A percentile compares a stretch with the other conserved stretches of the same genome.
Conservation (phyloP, 2,888 invertebrate genomes). For the Synergus laeviventris region DNA sequence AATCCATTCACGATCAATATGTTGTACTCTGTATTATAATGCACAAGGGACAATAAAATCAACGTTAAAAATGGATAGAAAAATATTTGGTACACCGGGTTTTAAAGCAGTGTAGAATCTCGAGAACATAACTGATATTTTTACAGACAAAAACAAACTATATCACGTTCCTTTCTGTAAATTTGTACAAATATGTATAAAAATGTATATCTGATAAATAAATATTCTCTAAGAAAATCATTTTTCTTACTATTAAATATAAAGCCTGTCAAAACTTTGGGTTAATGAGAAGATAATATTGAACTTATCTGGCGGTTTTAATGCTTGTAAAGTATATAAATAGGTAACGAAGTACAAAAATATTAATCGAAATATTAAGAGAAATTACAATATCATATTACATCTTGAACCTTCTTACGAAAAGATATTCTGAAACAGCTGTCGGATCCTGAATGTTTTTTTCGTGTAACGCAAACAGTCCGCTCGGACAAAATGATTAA, state of each 20-base stretch:
- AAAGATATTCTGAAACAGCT: slow-evolving; percentile 43
- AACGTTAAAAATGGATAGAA: slow-evolving; percentile 47
- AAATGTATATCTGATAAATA: slow-evolving; percentile 33
- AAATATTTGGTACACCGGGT: slow-evolving; percentile 53
- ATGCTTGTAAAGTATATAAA: slow-evolving; percentile 61
- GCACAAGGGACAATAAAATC: slow-evolving; percentile 43
- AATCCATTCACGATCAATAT: slow-evolving; percentile 32
- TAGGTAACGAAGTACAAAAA: slow-evolving; percentile 69
- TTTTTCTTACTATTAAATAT: not conserved
- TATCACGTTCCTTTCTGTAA: slow-evolving; percentile 27
- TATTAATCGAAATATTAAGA: slow-evolving; percentile 61
- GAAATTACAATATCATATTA: slow-evolving; percentile 41
- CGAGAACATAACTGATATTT: slow-evolving; percentile 49
- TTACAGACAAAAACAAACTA: slow-evolving; percentile 40
- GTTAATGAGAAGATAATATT: slow-evolving; percentile 4
- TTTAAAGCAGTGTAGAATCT: slow-evolving; percentile 51
- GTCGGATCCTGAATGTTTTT: slow-evolving; percentile 31
- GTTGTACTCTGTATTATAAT: slow-evolving; percentile 43
- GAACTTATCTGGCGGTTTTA: slow-evolving; percentile 34
- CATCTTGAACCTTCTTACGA: slow-evolving; percentile 3
- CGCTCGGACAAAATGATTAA: slow-evolving; percentile 28
- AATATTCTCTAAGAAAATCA: slow-evolving; percentile 26
- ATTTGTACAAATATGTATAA: slow-evolving; percentile 36
- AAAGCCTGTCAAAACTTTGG: not conserved
- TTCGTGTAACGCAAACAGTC: not conserved